Percentiles rank a stretch among this genome's conserved stretches.
phyloP scores from a whole-genome alignment of 2,797 vertebrate species.

The Spondyliosoma cantharus region DNA sequence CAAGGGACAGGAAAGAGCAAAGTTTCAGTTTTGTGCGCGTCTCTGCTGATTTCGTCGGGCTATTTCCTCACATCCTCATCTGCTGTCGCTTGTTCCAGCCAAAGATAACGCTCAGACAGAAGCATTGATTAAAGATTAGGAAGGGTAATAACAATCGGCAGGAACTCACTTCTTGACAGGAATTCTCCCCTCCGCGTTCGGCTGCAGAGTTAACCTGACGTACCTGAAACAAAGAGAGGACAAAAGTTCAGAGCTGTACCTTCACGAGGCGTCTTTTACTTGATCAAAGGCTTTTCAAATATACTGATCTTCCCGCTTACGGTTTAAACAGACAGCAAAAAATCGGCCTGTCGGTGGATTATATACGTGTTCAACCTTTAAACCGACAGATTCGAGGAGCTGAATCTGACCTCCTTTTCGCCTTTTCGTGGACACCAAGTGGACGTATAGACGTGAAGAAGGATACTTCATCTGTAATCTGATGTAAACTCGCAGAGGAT shows the following conservation, averaged over 20 bases:
- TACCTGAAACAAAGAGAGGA: slow-evolving; percentile 73
- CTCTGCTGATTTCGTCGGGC: slow-evolving; percentile 65
- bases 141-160: background rate
- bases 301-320: background rate
- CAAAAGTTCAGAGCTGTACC: background rate
- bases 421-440: background rate
- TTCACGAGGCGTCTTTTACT: background rate
- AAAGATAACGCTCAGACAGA: slow-evolving; percentile 8
- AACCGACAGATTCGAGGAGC: background rate
- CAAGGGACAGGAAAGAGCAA: slow-evolving; percentile 72
- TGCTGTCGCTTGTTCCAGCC: slow-evolving; percentile 23
- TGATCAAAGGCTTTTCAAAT: background rate
- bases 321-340: background rate
- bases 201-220: slow-evolving; percentile 93
- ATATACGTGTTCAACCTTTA: background rate
- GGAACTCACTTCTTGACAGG: slow-evolving; percentile 96
- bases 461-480: background rate
- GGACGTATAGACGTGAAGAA: no score
- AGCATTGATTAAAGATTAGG: slow-evolving; percentile 20
- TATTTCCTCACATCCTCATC: slow-evolving; percentile 59
- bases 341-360: background rate
- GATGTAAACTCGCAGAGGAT: background rate
- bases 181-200: slow-evolving; percentile 93
- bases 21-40: slow-evolving; percentile 68
- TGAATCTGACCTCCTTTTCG: background rate